Percentiles rank a stretch among this genome's conserved stretches.
These are phyloP conservation scores for Notothenia rossii DNA, from an alignment of 2,113 vertebrate species.

Conservation along the genomic window DNA sequence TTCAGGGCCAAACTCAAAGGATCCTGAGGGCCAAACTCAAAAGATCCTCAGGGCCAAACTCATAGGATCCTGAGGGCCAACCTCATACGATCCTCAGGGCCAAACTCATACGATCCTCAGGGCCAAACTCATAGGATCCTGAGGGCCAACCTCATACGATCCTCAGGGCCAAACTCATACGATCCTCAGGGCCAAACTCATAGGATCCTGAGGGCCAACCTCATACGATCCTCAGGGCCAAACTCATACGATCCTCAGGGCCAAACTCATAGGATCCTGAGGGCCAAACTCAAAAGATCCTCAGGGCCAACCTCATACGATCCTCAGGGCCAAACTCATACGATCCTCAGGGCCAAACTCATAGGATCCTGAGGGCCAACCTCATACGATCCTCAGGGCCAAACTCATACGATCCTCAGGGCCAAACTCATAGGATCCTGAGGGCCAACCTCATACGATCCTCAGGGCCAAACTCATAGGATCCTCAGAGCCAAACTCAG, in stretches of 20 bases:
- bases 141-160: background rate
- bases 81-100: background rate
- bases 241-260: background rate
- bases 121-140: background rate
- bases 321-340: background rate
- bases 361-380: background rate
- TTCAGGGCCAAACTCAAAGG: background rate
- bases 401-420: background rate
- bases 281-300: background rate
- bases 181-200: background rate
- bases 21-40: background rate
- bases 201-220: too few relatives aligned
- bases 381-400: background rate
- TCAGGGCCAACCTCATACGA: background rate
- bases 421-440: background rate
- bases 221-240: background rate
- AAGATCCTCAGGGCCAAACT: background rate
- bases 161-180: background rate
- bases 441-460: background rate
- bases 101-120: background rate
- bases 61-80: background rate
- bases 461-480: background rate
- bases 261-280: background rate
- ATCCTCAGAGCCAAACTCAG: background rate
- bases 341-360: background rate